Base-by-base conservation (phyloP, 1,140 invertebrate species). In the Reticulitermes speratus region DNA sequence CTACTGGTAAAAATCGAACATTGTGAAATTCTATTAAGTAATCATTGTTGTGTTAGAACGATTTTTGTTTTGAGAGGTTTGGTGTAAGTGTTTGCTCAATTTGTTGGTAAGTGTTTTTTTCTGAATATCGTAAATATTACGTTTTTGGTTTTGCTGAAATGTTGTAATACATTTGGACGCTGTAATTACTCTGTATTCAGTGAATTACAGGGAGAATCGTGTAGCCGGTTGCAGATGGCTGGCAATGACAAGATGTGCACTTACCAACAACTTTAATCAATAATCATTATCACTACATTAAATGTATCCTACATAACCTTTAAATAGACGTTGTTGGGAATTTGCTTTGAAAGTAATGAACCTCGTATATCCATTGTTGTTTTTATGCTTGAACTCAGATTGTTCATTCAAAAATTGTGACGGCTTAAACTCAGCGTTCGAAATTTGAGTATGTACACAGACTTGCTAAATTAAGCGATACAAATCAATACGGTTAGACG, bases 161-260 rank as follows among this genome's bases (percentile, higher is more conserved):
- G 7, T 75, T 75, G 8, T 75, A 75, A 75, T 14, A 21, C 19
- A 55, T 55, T 5, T 55, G 19, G 14, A 6, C 19, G 9, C 25
- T n/a, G 59, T 75, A 75, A n/a, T 59, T 59, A 59, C 55, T 75
- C 2, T 30, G n/a, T 75, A 30, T 75, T 75, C n/a, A 25, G 25
- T 6, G 65, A 25, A n/a, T 75, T 75, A 30, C n/a, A 8, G n/a
- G n/a, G 25, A 30, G 25, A 16, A 5, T 25, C 65, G 14, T 75
- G 65, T 75, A 75, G 65, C 65, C 65, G 65, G 65, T 75, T 75
- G 65, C n/a, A 75, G 65, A 75, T 75, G 59, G 59, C 59, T 65
- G 59, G 59, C 59, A 65, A 23, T 25, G 65, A 75, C 25, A 30
- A 75, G 65, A n/a, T 75, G 25, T 75, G 65, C n/a, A 14, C n/a